A percentile compares a stretch with the other conserved stretches of the same genome.
Conservation (phyloP, 2,113 vertebrate species). For the Ibidorhyncha struthersii region DNA sequence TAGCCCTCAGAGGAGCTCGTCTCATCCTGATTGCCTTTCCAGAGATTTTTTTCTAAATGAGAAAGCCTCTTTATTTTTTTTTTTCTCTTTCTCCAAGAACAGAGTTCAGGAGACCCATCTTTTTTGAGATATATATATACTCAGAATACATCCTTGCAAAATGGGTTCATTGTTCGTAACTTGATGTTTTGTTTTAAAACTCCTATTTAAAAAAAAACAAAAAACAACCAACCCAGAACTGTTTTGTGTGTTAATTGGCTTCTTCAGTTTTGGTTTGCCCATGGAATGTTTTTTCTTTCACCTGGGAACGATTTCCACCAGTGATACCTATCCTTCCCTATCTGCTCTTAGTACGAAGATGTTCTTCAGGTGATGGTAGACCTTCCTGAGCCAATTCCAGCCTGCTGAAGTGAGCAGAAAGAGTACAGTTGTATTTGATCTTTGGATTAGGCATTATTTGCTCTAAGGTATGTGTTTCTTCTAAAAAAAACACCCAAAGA, state of each 20-base stretch:
- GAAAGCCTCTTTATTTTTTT: neutral
- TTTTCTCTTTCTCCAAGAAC: neutral
- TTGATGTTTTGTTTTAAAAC: neutral
- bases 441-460: neutral
- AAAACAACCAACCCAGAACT: too few relatives aligned
- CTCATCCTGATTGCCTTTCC: slow-evolving; percentile 38
- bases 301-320: neutral
- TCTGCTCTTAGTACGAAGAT: neutral
- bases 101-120: slow-evolving; percentile 8
- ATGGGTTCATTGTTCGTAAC: neutral
- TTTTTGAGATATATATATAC: neutral
- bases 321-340: neutral
- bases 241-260: neutral
- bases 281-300: neutral
- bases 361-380: rapidly evolving
- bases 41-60: neutral
- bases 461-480: neutral
- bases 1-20: slow-evolving; percentile 34
- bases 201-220: neutral
- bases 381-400: neutral
- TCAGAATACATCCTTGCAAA: neutral
- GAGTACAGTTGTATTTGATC: neutral
- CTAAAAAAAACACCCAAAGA: neutral
- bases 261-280: neutral
- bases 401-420: neutral